Conservation (phyloP, 2,797 vertebrate species). For the Sarcophilus harrisii region DNA sequence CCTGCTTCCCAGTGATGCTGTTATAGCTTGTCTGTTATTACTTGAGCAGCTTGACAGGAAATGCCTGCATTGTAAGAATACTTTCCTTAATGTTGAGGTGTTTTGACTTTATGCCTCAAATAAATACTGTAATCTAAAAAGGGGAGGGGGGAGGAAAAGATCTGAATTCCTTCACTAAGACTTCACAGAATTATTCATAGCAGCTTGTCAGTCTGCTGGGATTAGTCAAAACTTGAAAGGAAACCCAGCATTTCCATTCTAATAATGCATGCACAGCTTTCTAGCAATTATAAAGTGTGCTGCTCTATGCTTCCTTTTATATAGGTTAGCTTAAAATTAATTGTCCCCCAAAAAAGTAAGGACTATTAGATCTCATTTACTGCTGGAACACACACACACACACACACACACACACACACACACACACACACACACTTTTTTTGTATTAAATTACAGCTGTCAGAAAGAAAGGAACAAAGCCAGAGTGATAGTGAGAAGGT, state of each 20-base stretch:
- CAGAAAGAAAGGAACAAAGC: constrained; percentile 44
- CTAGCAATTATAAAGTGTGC: constrained; percentile 66
- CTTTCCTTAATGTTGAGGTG: constrained; percentile 32
- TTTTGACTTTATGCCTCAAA: constrained; percentile 66
- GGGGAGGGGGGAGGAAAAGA: background rate
- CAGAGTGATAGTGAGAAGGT: constrained; percentile 38
- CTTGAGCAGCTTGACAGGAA: constrained; percentile 44
- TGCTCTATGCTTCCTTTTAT: constrained; percentile 58
- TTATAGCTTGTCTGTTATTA: constrained; percentile 5
- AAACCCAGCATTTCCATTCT: constrained; percentile 64
- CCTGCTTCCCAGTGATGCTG: background rate
- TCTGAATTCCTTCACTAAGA: constrained; percentile 43
- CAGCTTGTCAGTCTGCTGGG: constrained; percentile 51
- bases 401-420: constrained; percentile 54
- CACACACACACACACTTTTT: constrained; percentile 45
- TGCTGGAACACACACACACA: constrained; percentile 41
- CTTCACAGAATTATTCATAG: constrained; percentile 62
- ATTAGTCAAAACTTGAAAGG: constrained; percentile 69
- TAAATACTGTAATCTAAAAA: background rate
- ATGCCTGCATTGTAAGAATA: background rate
- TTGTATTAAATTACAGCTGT: constrained; percentile 61
- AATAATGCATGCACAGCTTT: constrained; percentile 48
- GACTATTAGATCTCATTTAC: constrained; percentile 67
- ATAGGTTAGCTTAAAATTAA: constrained; percentile 74
- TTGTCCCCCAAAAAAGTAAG: constrained; percentile 64